Evolutionary conservation across 2,888 invertebrate genomes (phyloP).

Genomic region (Campoletis raptor): DNA sequence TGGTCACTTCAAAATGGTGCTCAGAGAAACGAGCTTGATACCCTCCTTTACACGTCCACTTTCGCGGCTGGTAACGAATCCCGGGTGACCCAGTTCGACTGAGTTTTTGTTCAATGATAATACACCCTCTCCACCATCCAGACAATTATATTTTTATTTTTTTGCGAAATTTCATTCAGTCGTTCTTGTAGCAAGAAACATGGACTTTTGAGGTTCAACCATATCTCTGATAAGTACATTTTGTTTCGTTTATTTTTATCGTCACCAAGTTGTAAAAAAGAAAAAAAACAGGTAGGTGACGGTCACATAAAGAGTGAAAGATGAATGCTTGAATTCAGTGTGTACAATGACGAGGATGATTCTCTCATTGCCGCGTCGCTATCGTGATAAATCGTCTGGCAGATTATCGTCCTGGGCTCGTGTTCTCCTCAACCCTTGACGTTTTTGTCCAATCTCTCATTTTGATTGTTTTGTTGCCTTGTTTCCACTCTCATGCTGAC

Average conservation of each 20-base stretch:
- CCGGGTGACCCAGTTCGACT: slow-evolving; percentile 45
- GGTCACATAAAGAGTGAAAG: not conserved
- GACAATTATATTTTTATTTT: slow-evolving; percentile 22
- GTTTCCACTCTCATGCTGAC: slow-evolving; percentile 18
- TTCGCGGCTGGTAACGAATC: not conserved
- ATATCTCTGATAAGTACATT: not conserved
- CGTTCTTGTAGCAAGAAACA: not conserved
- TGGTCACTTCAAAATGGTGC: no score
- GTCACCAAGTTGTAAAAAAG: not conserved
- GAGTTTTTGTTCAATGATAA: slow-evolving; percentile 53
- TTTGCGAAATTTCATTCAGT: not conserved
- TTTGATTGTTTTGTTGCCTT: slow-evolving; percentile 33
- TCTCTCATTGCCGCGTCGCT: slow-evolving; percentile 52
- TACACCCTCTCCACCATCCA: slow-evolving; percentile 14
- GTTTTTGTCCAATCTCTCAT: slow-evolving; percentile 32
- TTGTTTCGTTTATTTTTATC: not conserved
- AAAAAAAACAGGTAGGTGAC: not conserved
- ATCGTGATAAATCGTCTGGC: slow-evolving; percentile 62
- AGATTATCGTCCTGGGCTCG: slow-evolving; percentile 54
- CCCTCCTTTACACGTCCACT: slow-evolving; percentile 13
- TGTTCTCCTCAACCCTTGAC: slow-evolving; percentile 7
- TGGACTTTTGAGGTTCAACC: not conserved
- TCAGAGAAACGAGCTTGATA: not conserved
- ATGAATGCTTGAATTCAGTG: slow-evolving; percentile 16
- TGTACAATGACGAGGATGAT: slow-evolving; percentile 31